Conservation (phyloP, 2,113 vertebrate genomes). For the Martes martes region DNA sequence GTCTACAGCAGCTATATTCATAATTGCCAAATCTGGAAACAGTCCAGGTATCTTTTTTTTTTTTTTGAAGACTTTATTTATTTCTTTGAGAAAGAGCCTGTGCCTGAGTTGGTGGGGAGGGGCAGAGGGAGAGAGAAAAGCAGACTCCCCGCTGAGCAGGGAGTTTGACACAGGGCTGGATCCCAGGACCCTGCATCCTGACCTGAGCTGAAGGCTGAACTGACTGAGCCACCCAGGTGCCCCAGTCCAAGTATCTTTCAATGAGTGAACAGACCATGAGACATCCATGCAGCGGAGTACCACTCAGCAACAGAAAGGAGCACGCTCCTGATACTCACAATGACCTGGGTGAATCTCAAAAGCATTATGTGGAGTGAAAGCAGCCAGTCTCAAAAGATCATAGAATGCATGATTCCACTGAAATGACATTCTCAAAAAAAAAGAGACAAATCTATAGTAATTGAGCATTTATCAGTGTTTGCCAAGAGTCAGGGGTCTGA, state of each 20-base stretch:
- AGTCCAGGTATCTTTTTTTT: not conserved
- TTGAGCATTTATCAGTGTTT: not conserved
- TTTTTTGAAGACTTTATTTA: not conserved
- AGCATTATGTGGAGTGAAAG: not conserved
- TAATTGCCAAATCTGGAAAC: not conserved
- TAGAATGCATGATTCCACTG: not conserved
- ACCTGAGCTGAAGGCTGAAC: not conserved
- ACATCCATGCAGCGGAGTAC: not conserved
- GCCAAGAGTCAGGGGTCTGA: not conserved
- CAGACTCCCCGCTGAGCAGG: not conserved
- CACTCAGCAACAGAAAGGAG: not conserved
- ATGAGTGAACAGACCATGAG: not conserved
- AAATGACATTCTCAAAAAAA: not conserved
- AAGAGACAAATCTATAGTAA: not conserved
- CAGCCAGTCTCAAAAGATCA: not conserved
- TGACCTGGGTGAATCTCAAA: not conserved
- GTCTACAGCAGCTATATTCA: not conserved
- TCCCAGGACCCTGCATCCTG: not conserved
- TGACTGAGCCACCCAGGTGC: not conserved
- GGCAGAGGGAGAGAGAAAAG: not conserved
- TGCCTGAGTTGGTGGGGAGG: not conserved
- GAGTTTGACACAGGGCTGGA: fast-evolving
- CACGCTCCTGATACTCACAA: not conserved
- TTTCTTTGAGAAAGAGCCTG: not conserved
- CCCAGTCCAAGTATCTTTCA: not conserved